phyloP scores from a whole-genome alignment of 2,797 vertebrate genomes.

The Gadopsis bispinosus region DNA sequence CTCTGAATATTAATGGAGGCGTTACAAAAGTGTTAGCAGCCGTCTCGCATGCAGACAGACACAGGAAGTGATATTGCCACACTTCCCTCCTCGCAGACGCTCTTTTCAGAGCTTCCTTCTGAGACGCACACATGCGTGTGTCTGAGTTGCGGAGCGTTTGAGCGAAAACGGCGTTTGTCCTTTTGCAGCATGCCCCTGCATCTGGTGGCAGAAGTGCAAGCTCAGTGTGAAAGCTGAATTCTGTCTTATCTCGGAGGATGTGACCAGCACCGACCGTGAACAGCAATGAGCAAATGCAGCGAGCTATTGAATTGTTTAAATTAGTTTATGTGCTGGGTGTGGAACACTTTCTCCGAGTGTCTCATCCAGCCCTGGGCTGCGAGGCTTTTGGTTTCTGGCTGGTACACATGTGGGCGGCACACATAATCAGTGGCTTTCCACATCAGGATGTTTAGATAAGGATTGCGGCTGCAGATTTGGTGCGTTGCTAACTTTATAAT shows the following conservation, averaged over 20 bases:
- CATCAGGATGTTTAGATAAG: conserved; percentile 76
- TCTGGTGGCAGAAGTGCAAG: conserved; percentile 31
- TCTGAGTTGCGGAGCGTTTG: conserved; percentile 38
- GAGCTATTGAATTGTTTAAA: conserved; percentile 49
- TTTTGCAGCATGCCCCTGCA: conserved; percentile 2
- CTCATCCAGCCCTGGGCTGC: conserved; percentile 29
- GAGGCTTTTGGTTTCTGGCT: conserved; percentile 58
- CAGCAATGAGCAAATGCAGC: conserved; percentile 17
- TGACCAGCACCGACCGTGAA: conserved; percentile 33
- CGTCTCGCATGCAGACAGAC: conserved; percentile 79
- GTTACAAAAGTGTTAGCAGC: conserved; percentile 64
- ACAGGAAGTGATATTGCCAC: conserved; percentile 77
- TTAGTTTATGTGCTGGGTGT: conserved; percentile 56
- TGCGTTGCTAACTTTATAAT: conserved; percentile 63
- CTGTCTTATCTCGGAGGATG: conserved; percentile 45
- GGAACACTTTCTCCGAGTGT: conserved; percentile 28
- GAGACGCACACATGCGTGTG: conserved; percentile 26
- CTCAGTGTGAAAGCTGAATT: conserved; percentile 22
- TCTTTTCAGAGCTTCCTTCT: conserved; percentile 50
- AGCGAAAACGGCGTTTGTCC: conserved; percentile 13
- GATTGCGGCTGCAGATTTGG: conserved; percentile 67
- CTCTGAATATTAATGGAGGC: conserved; percentile 65
- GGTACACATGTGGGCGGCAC: conserved; percentile 63
- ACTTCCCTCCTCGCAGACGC: conserved; percentile 77
- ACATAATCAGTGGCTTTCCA: conserved; percentile 67